Evolutionary conservation across 1,140 invertebrate species (phyloP).

Genomic region (Lutraria rhynchaena): DNA sequence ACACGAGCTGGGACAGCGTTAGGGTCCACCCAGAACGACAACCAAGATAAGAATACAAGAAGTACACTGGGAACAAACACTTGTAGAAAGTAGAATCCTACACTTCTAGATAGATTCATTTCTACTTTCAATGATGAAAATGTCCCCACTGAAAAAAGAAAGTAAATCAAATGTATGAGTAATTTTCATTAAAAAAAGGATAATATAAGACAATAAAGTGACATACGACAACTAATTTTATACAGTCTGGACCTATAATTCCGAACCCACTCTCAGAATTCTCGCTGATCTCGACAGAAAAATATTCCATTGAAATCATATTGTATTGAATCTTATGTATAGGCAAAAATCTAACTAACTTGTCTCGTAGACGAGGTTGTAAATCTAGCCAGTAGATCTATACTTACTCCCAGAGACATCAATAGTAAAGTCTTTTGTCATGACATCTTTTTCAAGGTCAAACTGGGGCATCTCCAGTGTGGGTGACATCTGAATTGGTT

Average conservation of each 20-base stretch:
- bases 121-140: conserved; percentile 66
- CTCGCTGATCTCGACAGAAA: neutral
- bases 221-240: neutral
- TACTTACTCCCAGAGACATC: neutral
- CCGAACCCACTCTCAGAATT: neutral
- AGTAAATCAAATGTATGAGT: neutral
- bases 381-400: no score
- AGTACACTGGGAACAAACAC: conserved; percentile 96
- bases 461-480: conserved; percentile 27
- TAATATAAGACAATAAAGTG: neutral
- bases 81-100: conserved; percentile 94
- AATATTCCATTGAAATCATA: no score
- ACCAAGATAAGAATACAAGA: conserved; percentile 97
- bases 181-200: neutral
- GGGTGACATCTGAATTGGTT: neutral
- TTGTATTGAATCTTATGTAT: no score
- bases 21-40: conserved; percentile 94
- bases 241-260: neutral
- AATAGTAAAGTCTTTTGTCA: neutral
- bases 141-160: conserved; percentile 55
- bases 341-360: no score
- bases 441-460: neutral
- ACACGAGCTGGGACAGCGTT: conserved; percentile 85
- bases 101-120: conserved; percentile 60
- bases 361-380: no score